phyloP scores from a whole-genome alignment of 2,113 vertebrate genomes.

The Eonycteris spelaea region DNA sequence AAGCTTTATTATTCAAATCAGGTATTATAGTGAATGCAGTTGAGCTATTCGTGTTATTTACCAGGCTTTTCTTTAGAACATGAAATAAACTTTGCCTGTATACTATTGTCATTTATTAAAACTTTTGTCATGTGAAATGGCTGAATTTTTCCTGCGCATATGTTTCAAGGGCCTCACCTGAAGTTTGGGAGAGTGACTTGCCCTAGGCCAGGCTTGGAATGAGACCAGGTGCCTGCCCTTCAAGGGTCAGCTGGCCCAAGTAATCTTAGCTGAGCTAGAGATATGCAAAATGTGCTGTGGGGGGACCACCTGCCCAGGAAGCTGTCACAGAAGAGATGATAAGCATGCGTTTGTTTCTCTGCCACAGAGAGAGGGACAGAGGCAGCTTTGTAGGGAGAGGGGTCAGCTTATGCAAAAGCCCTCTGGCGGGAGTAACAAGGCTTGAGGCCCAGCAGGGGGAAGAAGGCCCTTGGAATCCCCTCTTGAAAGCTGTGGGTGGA shows the following conservation, averaged over 20 bases:
- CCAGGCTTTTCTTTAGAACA: not conserved
- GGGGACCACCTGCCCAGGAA: not conserved
- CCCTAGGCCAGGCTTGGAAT: not conserved
- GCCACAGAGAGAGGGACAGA: not conserved
- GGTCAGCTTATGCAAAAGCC: not conserved
- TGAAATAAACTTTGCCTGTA: not conserved
- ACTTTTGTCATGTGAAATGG: not conserved
- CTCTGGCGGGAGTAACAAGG: not conserved
- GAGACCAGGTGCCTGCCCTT: not conserved
- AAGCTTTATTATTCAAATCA: not conserved
- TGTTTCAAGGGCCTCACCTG: not conserved
- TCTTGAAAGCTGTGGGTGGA: not conserved
- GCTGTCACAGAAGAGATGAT: too few species aligned
- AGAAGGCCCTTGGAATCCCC: not conserved
- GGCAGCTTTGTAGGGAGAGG: not conserved
- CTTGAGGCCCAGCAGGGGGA: not conserved
- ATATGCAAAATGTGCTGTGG: not conserved
- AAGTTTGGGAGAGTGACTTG: not conserved
- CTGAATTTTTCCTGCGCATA: not conserved
- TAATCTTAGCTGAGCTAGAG: not conserved
- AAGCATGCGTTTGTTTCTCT: not conserved
- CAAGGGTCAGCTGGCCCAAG: not conserved
- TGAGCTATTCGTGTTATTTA: not conserved
- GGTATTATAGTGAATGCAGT: not conserved
- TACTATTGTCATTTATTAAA: not conserved